These are phyloP conservation scores for Cyphotilapia sp. DNA, from an alignment of 2,113 vertebrate species.

Conservation along the genomic window DNA sequence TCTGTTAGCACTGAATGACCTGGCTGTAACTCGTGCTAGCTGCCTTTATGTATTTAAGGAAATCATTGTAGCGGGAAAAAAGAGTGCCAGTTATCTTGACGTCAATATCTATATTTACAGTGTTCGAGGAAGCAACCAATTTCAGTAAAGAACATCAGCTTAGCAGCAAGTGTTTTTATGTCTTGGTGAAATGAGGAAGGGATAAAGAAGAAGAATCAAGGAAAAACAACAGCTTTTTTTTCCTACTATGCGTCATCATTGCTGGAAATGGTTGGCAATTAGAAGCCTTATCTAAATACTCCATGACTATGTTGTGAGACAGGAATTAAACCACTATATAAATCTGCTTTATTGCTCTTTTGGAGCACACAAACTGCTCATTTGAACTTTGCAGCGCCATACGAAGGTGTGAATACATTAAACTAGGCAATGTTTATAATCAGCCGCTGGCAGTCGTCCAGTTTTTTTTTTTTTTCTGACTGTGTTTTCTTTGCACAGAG, in stretches of 20 bases:
- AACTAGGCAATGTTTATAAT: neutral
- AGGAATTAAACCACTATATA: neutral
- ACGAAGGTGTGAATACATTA: neutral
- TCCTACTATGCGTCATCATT: neutral
- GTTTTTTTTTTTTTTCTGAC: neutral
- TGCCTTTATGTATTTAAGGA: neutral
- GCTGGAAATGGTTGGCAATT: neutral
- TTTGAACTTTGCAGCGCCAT: constrained; percentile 26
- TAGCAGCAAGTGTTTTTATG: neutral
- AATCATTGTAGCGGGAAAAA: neutral
- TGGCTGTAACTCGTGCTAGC: rapidly evolving
- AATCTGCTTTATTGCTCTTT: constrained; percentile 1
- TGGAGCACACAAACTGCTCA: neutral
- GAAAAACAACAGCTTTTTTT: neutral
- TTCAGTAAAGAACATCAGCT: neutral
- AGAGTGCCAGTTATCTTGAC: no score
- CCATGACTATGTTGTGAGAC: neutral
- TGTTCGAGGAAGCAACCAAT: neutral
- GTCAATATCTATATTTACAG: neutral
- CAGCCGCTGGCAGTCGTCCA: neutral
- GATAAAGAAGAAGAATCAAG: neutral
- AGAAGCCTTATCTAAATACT: constrained; percentile 9
- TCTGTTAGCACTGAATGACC: neutral
- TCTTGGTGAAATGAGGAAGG: neutral
- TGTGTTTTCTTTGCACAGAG: neutral